Percentiles rank a stretch among this genome's conserved stretches.
These are phyloP conservation scores for Scarus forsteni DNA, from an alignment of 2,797 vertebrate species.

Conservation along the genomic window DNA sequence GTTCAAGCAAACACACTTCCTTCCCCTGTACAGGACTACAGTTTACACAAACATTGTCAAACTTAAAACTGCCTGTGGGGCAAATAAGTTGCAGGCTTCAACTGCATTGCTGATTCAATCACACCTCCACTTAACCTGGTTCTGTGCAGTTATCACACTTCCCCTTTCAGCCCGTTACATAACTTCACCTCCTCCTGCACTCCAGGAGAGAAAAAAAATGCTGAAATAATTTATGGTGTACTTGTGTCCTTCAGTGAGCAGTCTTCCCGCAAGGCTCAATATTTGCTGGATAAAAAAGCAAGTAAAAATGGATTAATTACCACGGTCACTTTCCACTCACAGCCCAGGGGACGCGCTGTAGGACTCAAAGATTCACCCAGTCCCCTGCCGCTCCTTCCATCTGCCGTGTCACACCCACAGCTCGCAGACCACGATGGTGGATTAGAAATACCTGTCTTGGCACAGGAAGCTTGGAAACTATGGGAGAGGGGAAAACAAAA, in stretches of 20 bases:
- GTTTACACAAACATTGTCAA: too few species aligned
- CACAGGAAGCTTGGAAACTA: conserved; percentile 42
- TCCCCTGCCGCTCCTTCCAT: conserved; percentile 81
- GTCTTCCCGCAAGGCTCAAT: conserved; percentile 57
- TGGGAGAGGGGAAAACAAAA: conserved; percentile 48
- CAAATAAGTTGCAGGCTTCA: too few species aligned
- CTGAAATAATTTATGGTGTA: conserved; percentile 49
- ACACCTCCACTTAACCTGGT: conserved; percentile 40
- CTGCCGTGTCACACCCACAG: conserved; percentile 76
- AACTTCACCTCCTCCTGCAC: conserved; percentile 25
- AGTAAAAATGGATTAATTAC: conserved; percentile 83
- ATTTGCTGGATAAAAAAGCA: conserved; percentile 67
- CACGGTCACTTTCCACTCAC: conserved; percentile 73
- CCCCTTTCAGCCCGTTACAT: conserved; percentile 14
- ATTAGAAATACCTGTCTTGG: conserved; percentile 62
- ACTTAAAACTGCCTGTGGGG: too few species aligned
- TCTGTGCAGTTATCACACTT: conserved; percentile 19
- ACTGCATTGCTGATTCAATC: conserved; percentile 1
- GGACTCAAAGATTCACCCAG: conserved; percentile 71
- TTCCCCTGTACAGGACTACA: too few species aligned
- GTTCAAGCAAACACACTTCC: too few species aligned
- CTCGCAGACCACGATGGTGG: conserved; percentile 49
- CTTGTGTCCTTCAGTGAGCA: conserved; percentile 68
- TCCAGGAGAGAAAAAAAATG: conserved; percentile 26
- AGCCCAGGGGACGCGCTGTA: conserved; percentile 67